A percentile compares a stretch with the other conserved stretches of the same genome.
phyloP scores from a whole-genome alignment of 2,888 invertebrate genomes.

The Gymnocheta viridis region DNA sequence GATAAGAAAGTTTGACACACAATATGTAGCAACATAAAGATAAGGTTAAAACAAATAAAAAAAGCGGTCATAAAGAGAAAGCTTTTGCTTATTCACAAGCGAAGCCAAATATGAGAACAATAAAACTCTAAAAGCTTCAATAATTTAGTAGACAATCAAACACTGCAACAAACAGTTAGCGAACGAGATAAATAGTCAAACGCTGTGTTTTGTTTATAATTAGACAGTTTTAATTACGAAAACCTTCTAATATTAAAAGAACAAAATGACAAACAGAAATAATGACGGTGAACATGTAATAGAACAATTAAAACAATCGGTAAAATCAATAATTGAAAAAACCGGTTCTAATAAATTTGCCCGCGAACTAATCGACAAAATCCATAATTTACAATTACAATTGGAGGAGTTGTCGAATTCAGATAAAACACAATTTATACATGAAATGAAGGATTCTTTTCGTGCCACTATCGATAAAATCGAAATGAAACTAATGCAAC shows the following conservation, averaged over 20 bases:
- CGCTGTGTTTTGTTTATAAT: not conserved
- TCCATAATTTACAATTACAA: constrained; percentile 74
- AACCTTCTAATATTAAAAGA: not conserved
- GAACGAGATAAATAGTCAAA: constrained; percentile 16
- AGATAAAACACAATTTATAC: constrained; percentile 75
- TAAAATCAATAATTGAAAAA: constrained; percentile 75
- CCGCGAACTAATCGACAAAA: constrained; percentile 73
- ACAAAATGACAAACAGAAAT: constrained; percentile 26
- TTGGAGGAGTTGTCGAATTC: constrained; percentile 74
- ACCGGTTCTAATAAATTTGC: constrained; percentile 75
- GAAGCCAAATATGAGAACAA: constrained; percentile 9
- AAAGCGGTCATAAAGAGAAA: constrained; percentile 29
- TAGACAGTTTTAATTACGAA: constrained; percentile 4
- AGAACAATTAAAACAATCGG: constrained; percentile 75
- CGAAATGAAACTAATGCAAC: constrained; percentile 74
- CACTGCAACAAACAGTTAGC: constrained; percentile 53
- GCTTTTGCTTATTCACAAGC: constrained; percentile 30
- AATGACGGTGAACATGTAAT: constrained; percentile 71
- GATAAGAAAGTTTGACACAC: constrained; percentile 16
- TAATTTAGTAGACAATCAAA: constrained; percentile 51
- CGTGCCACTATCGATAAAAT: constrained; percentile 75
- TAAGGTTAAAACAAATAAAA: constrained; percentile 57
- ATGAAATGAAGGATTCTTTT: constrained; percentile 77
- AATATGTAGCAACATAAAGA: constrained; percentile 41
- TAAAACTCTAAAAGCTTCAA: constrained; percentile 41